Base-by-base conservation (phyloP, 92 coral and sea anemone species). In the Muricea muricata region DNA sequence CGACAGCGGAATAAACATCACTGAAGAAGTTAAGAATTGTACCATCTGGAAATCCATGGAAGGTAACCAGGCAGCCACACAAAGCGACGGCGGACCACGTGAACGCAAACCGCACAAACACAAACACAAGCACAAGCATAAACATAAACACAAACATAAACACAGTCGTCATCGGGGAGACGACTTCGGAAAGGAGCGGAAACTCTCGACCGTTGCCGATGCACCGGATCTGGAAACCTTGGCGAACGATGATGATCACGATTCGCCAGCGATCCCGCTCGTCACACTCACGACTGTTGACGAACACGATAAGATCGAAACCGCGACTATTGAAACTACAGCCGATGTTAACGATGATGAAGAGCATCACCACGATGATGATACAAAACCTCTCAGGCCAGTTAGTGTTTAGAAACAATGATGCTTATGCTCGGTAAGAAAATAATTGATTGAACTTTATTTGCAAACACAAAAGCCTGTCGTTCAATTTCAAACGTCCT, bases 1-100 rank as follows among this genome's bases (percentile, higher is more conserved):
- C n/a, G 82, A 77, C 26, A 77, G 82, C 24, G 82, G 82, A 6
- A 92, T 96, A 34, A 96, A 96, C 75, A 96, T 96, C 41, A 73
- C 98, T 0, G 94, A 96, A 17, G 99, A 96, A 76, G 89, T 96
- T 94, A 90, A 92, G 45, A 96, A 90, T 40, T 92, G 94, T 13
- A 92, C 98, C 0, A 88, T 96, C 13, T 96, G 99, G 99, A 89
- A 94, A 83, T 88, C 92, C 32, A 77, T 77, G 82, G 82, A 54
- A 32, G 82, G 69, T 6, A 77, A 77, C 61, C 45, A 55, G 56
- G 39, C 7, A 34, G 32, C 46, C 7, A 26, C 47, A 21, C 23
- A 26, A 26, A 37, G 39, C 20, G 7, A 25, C 47, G 69, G 32
- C 32, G 52, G 29, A 11, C 24, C 61, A 30, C 82, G 82, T 32